phyloP scores from a whole-genome alignment of 2,797 vertebrate species.

The Oophaga sylvatica region DNA sequence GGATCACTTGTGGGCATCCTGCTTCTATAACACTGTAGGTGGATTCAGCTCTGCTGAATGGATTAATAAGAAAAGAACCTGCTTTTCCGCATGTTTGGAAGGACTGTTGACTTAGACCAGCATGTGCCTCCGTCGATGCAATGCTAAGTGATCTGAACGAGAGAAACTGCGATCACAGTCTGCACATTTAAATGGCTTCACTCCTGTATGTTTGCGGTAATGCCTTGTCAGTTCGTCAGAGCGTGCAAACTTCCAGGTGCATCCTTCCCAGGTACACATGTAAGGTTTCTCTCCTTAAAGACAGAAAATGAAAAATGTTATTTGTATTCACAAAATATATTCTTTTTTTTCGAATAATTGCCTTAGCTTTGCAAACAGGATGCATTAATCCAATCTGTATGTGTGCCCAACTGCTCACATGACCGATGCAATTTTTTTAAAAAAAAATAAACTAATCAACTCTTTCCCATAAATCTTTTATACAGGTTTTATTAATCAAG shows the following conservation, averaged over 20 bases:
- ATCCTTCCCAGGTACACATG: slow-evolving; percentile 99
- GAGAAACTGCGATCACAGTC: slow-evolving; percentile 99
- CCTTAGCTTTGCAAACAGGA: background rate
- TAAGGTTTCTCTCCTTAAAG: slow-evolving; percentile 96
- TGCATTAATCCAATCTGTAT: background rate
- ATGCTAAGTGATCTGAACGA: slow-evolving; percentile 96
- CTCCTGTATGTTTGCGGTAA: slow-evolving; percentile 98
- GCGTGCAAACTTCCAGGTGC: slow-evolving; percentile 99
- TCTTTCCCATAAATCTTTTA: background rate
- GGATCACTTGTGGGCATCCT: slow-evolving; percentile 73
- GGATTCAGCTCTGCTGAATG: slow-evolving; percentile 94
- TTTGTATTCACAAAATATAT: background rate
- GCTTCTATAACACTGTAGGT: slow-evolving; percentile 73
- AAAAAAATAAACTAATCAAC: background rate
- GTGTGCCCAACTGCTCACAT: background rate
- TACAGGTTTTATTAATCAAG: background rate
- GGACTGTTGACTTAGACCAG: slow-evolving; percentile 85
- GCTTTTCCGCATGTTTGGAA: slow-evolving; percentile 79
- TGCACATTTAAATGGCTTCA: slow-evolving; percentile 98
- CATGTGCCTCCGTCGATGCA: slow-evolving; percentile 98
- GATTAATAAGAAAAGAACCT: slow-evolving; percentile 85
- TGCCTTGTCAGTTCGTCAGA: slow-evolving; percentile 98
- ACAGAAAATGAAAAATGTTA: slow-evolving; percentile 51
- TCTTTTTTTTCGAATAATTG: background rate
- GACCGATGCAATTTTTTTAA: background rate